phyloP scores from a whole-genome alignment of 2,888 invertebrate genomes.

The Mesorhabditis sp. region DNA sequence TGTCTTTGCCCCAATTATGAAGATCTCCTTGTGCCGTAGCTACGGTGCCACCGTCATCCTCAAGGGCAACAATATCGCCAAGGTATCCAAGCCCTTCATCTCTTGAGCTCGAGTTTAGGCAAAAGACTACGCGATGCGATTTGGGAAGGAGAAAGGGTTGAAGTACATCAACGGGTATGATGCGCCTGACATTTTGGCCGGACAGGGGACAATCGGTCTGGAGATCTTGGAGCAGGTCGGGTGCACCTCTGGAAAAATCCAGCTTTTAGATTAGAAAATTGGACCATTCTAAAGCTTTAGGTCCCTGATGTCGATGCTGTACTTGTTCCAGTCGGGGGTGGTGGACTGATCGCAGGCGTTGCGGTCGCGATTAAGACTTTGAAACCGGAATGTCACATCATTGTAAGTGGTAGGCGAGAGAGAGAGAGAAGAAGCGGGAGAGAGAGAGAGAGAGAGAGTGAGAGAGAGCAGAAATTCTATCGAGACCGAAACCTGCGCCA shows the following conservation, averaged over 20 bases:
- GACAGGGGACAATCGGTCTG: constrained; percentile 87
- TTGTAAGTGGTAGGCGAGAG: constrained; percentile 67
- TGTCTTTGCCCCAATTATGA: constrained; percentile 88
- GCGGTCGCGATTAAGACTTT: constrained; percentile 83
- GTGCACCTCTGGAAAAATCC: not conserved
- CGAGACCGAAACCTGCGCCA: constrained; percentile 85
- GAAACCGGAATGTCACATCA: constrained; percentile 77
- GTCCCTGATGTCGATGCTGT: constrained; percentile 77
- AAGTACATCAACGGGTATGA: constrained; percentile 89
- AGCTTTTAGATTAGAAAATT: not conserved
- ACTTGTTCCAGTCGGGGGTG: constrained; percentile 88
- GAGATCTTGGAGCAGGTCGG: constrained; percentile 80
- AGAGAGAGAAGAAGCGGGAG: too few relatives aligned
- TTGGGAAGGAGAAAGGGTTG: constrained; percentile 71
- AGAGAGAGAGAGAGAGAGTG: too few relatives aligned
- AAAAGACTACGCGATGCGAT: constrained; percentile 73
- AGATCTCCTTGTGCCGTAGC: constrained; percentile 80
- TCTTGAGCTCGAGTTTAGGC: constrained; percentile 61
- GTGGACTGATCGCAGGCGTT: constrained; percentile 83
- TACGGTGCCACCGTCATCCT: constrained; percentile 81
- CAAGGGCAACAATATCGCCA: constrained; percentile 58
- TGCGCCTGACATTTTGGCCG: constrained; percentile 89
- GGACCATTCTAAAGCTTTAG: constrained; percentile 4
- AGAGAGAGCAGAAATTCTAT: constrained; percentile 61
- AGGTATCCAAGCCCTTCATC: constrained; percentile 14